Evolutionary conservation across 2,113 vertebrate genomes (phyloP).

Genomic region (Lagopus leucura): DNA sequence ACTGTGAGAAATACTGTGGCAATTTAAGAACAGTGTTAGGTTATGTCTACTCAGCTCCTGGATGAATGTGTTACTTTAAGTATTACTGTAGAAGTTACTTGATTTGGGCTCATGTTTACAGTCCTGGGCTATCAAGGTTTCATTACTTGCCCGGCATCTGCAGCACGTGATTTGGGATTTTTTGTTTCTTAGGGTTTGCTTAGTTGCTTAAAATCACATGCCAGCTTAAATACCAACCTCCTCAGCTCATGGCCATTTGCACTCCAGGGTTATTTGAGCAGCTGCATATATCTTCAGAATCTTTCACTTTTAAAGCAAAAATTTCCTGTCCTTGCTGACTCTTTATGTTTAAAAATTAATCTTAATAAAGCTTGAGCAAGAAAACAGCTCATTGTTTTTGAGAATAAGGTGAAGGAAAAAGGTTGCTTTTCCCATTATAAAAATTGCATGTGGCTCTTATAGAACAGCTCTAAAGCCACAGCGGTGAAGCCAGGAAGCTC

Average conservation of each 20-base stretch:
- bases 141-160: background rate
- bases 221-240: constrained; percentile 26
- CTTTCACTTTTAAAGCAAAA: constrained; percentile 12
- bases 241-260: background rate
- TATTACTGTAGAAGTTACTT: background rate
- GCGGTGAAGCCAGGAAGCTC: background rate
- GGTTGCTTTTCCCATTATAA: constrained; percentile 2
- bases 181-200: constrained; percentile 24
- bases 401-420: constrained; percentile 15
- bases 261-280: background rate
- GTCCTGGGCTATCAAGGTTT: background rate
- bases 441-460: background rate
- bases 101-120: background rate
- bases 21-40: constrained; percentile 18
- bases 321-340: background rate
- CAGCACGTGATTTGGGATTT: background rate
- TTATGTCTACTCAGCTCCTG: background rate
- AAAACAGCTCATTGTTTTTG: background rate
- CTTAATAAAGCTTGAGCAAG: background rate
- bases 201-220: constrained; percentile 34
- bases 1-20: constrained; percentile 25
- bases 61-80: background rate
- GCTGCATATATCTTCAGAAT: constrained; percentile 15
- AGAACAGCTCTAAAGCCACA: background rate
- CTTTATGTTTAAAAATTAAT: background rate